Conservation (phyloP, 2,888 invertebrate genomes). For the Oxycera nigricornis region DNA sequence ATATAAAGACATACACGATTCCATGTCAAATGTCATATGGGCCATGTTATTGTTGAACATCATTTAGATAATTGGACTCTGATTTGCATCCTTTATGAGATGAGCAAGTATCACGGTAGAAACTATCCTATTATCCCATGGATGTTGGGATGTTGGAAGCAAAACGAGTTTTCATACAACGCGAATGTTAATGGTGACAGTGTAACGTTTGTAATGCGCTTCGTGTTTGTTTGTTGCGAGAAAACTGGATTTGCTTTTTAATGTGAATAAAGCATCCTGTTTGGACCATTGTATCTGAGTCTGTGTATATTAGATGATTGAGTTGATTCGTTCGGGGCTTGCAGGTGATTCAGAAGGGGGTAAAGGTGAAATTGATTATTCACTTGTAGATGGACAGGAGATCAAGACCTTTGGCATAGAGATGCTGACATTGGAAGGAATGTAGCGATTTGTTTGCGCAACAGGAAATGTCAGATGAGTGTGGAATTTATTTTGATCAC, state of each 20-base stretch:
- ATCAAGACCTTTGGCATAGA: conserved; percentile 20
- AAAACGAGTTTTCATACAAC: conserved; percentile 1
- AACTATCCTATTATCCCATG: conserved; percentile 10
- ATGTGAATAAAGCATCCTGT: not conserved
- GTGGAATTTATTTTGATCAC: too few species aligned
- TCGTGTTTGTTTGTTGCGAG: not conserved
- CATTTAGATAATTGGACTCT: conserved; percentile 46
- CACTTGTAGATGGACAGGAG: too few species aligned
- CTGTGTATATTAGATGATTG: not conserved
- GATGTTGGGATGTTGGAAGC: not conserved
- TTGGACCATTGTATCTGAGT: conserved; percentile 18
- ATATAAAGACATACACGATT: not conserved
- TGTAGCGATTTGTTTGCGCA: not conserved
- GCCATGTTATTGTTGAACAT: conserved; percentile 39
- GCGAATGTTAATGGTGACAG: not conserved
- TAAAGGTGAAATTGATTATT: not conserved
- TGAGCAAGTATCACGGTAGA: not conserved
- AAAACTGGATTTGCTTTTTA: conserved; percentile 19
- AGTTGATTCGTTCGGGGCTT: conserved; percentile 3
- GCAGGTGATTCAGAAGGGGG: not conserved
- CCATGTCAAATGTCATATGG: conserved; percentile 45
- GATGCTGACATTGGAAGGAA: not conserved
- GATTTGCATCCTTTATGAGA: conserved; percentile 39
- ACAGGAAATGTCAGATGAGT: too few species aligned
- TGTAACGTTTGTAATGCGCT: not conserved